A percentile compares a stretch with the other conserved stretches of the same genome.
These are phyloP conservation scores for Pseudochirops corinnae DNA, from an alignment of 2,797 vertebrate species.

Conservation along the genomic window DNA sequence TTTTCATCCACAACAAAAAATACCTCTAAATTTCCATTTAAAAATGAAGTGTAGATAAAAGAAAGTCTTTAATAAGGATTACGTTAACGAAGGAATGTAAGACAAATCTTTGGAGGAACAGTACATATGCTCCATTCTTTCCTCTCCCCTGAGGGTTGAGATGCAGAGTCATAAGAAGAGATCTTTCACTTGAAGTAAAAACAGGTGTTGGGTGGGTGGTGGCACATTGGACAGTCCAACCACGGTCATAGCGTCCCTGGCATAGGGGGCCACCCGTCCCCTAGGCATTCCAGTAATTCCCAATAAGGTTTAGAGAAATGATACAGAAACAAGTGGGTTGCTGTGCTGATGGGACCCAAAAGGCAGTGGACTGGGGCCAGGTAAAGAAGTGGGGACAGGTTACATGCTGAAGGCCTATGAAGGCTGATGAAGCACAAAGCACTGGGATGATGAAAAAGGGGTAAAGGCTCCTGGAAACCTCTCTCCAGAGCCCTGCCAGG, in stretches of 20 bases:
- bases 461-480: background rate
- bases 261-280: background rate
- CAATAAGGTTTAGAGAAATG: background rate
- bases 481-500: background rate
- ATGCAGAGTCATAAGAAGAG: background rate
- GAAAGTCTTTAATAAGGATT: constrained; percentile 46
- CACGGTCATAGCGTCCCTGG: background rate
- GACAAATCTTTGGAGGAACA: constrained; percentile 20
- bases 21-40: constrained; percentile 38
- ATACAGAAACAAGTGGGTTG: background rate
- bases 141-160: background rate
- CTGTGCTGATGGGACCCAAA: background rate
- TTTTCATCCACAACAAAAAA: constrained; percentile 44
- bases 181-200: background rate
- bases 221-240: background rate
- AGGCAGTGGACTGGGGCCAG: background rate
- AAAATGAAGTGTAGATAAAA: background rate
- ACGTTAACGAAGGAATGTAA: constrained; percentile 42
- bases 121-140: background rate
- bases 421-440: background rate
- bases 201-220: background rate
- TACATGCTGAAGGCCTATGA: background rate
- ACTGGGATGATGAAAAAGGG: background rate
- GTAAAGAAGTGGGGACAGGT: background rate
- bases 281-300: background rate